These are phyloP conservation scores for Sebastes goodei DNA, from an alignment of 2,797 vertebrate species.

Conservation along the genomic window DNA sequence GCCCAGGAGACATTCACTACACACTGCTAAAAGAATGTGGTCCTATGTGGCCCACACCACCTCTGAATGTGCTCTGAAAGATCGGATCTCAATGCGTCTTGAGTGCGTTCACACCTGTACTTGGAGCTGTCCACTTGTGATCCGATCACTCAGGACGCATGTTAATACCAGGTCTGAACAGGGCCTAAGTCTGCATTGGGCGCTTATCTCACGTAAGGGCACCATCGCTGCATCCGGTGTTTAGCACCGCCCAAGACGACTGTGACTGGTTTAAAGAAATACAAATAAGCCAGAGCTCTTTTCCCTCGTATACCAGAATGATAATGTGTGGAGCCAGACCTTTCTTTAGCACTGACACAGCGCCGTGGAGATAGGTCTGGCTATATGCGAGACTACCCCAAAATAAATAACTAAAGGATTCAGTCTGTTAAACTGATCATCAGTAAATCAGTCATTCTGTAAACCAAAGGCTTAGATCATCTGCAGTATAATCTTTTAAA, in stretches of 20 bases:
- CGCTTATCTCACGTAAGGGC: background rate
- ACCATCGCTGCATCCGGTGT: background rate
- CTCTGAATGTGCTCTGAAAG: no score
- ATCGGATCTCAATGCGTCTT: no score
- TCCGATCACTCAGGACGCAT: no score
- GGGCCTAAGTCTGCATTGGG: no score
- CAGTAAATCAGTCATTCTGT: conserved; percentile 14
- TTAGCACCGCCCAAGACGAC: background rate
- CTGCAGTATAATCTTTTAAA: conserved; percentile 20
- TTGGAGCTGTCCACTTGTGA: no score
- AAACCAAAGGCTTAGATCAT: conserved; percentile 33
- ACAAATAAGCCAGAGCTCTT: background rate
- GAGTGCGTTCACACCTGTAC: no score
- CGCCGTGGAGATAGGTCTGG: background rate
- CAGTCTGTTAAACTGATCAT: conserved; percentile 26
- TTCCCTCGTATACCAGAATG: background rate
- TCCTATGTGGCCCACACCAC: no score
- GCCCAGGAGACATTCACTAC: no score
- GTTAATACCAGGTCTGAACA: no score
- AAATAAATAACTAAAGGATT: background rate
- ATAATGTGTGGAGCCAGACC: background rate
- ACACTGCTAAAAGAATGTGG: no score
- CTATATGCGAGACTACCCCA: background rate
- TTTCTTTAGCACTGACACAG: background rate
- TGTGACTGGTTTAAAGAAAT: background rate